A percentile compares a stretch with the other conserved stretches of the same genome.
These are phyloP conservation scores for Gymnocheta viridis DNA, from an alignment of 2,888 invertebrate species.

Conservation along the genomic window DNA sequence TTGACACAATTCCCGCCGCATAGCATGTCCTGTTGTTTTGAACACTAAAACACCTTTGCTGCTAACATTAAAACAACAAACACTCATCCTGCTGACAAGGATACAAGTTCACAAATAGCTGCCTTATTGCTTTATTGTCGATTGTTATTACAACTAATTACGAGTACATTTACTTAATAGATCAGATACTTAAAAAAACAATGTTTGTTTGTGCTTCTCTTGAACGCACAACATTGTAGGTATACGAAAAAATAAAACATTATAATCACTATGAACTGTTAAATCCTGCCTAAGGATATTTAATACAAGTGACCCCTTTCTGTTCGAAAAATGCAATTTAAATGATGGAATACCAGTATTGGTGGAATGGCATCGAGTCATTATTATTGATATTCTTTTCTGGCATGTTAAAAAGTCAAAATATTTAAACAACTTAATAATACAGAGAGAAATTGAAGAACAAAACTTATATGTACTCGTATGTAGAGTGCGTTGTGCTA, in stretches of 20 bases:
- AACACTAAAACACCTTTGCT: slow-evolving; percentile 20
- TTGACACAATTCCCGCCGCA: neutral
- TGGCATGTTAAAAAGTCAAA: slow-evolving; percentile 68
- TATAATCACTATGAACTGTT: slow-evolving; percentile 76
- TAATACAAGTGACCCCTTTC: slow-evolving; percentile 26
- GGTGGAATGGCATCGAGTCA: slow-evolving; percentile 6
- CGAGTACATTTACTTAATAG: slow-evolving; percentile 53
- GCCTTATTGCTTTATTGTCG: slow-evolving; percentile 27
- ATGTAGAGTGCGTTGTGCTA: slow-evolving; percentile 10
- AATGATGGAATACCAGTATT: slow-evolving; percentile 32
- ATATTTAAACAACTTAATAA: slow-evolving; percentile 70
- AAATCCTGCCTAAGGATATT: slow-evolving; percentile 75
- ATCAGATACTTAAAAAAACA: slow-evolving; percentile 36
- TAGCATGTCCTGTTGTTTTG: neutral
- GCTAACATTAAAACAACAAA: slow-evolving; percentile 12
- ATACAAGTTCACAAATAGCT: slow-evolving; percentile 14
- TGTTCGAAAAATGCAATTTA: slow-evolving; percentile 4
- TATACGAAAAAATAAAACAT: slow-evolving; percentile 53
- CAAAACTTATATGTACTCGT: neutral
- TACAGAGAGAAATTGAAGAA: slow-evolving; percentile 1
- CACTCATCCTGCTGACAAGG: slow-evolving; percentile 10
- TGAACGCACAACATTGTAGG: slow-evolving; percentile 5
- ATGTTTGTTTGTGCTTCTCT: slow-evolving; percentile 38
- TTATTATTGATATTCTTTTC: slow-evolving; percentile 59
- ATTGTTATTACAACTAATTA: slow-evolving; percentile 66